phyloP scores from a whole-genome alignment of 2,113 vertebrate genomes.

The Rhynchopsitta pachyrhyncha region DNA sequence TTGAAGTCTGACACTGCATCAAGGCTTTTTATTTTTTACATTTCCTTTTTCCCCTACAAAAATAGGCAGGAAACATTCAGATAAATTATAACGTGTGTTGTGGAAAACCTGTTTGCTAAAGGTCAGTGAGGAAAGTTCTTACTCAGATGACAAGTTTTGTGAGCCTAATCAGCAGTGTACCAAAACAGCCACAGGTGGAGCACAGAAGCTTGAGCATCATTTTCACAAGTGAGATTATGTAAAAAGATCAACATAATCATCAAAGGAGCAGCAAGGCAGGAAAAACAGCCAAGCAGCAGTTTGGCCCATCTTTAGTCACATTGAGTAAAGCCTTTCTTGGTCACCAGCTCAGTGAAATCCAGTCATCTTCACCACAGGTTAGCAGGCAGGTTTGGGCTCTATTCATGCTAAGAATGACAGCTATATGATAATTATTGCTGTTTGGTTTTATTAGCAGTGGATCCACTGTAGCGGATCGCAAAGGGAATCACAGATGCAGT shows the following conservation, averaged over 20 bases:
- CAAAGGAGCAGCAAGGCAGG: background rate
- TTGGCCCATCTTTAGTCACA: background rate
- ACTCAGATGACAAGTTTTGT: background rate
- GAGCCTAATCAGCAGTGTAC: background rate
- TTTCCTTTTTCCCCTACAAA: background rate
- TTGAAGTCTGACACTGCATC: background rate
- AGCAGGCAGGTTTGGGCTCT: background rate
- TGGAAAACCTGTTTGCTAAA: background rate
- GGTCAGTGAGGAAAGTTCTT: background rate
- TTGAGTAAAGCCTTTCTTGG: background rate
- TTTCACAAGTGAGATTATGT: background rate
- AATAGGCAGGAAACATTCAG: background rate
- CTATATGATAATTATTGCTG: background rate
- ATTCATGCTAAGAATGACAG: background rate
- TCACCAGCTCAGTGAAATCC: background rate
- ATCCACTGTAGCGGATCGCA: background rate
- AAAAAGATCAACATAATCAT: background rate
- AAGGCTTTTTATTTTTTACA: accelerated
- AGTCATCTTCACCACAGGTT: background rate
- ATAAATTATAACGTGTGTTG: background rate
- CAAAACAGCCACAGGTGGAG: background rate
- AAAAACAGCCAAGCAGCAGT: background rate
- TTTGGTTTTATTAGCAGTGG: background rate
- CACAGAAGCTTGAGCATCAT: background rate
- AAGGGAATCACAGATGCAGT: background rate